phyloP scores from a whole-genome alignment of 2,888 invertebrate species.

The Prosopocoilus inquinatus region DNA sequence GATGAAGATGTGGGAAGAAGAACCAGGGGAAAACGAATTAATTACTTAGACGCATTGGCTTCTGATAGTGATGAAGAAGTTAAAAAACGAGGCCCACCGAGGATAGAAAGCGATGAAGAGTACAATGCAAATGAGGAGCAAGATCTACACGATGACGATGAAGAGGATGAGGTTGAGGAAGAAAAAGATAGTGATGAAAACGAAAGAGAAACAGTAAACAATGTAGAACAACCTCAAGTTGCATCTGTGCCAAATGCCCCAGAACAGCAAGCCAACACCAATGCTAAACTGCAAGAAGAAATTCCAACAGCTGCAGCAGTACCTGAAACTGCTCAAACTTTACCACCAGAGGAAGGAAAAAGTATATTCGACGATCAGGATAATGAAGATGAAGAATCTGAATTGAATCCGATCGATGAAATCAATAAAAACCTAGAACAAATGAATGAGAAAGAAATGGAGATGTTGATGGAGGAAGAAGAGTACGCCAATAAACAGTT shows the following conservation, averaged over 20 bases:
- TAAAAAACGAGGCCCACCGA: constrained; percentile 49
- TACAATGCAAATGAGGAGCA: constrained; percentile 54
- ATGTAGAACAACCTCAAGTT: constrained; percentile 29
- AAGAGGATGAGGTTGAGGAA: constrained; percentile 30
- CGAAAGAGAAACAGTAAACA: constrained; percentile 22
- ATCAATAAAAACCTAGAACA: constrained; percentile 47
- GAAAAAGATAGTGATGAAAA: constrained; percentile 23
- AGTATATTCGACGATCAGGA: constrained; percentile 10
- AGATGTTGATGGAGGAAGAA: constrained; percentile 61
- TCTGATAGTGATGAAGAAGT: constrained; percentile 70
- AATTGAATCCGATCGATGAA: constrained; percentile 51
- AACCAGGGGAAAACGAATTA: constrained; percentile 71
- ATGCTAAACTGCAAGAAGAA: constrained; percentile 38
- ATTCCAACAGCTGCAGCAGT: background rate
- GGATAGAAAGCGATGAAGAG: constrained; percentile 53
- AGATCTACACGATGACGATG: constrained; percentile 39
- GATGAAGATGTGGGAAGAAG: constrained; percentile 64
- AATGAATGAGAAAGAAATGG: constrained; percentile 49
- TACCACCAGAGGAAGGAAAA: constrained; percentile 9
- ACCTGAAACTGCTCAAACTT: constrained; percentile 10
- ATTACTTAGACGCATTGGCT: constrained; percentile 67
- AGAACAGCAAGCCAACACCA: constrained; percentile 32
- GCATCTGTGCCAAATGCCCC: constrained; percentile 19
- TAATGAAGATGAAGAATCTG: constrained; percentile 28
- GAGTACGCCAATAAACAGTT: constrained; percentile 59